Evolutionary conservation across 2,888 invertebrate genomes (phyloP), one percentile per base, ranked within the genome.

Genomic region (Drosophila suboccidentalis): DNA sequence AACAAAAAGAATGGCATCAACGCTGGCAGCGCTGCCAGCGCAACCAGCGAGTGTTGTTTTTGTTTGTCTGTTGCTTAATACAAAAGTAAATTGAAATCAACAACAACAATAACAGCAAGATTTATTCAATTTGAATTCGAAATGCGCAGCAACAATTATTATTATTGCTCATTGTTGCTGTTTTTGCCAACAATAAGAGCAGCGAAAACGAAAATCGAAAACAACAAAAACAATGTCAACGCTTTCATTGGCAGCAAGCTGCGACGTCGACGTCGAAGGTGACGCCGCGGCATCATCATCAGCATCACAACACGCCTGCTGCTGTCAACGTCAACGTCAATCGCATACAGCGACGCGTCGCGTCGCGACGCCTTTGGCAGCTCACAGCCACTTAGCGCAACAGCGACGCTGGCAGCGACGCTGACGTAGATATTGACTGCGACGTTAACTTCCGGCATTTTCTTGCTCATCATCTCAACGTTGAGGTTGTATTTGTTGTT

Each of bases 391-490:
- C 47, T 69, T 68, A 68, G 50, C 71, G 41, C 11, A 47, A 22
- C 66, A 57, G 50, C 54, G 70, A 55, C 61, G 73, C 50, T 29
- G 13, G 49, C 78, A 47, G 58, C 57, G 72, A 60, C 61, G 50
- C 8, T 29, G 29, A 22, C 43, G 65, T 65, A 46, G 17, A 57
- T 69, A 84, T 80, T 72, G 75, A 69, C 66, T 68, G 70, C 60
- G 65, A 49, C 70, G 60, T 75, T 86, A 64, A 77, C 83, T 84
- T 88, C 83, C 89, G 83, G 88, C 88, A 83, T 82, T 78, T 82
- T 65, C 71, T 77, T 68, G 86, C 80, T 79, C 83, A 82, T 79
- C 83, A 82, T 87, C 88, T 64, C 57, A 44, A 38, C 22, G 50
- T 49, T 50, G 66, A 36, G 61, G 11, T 58, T 41, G 32, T 43